Evolutionary conservation across 2,797 vertebrate genomes (phyloP).

Genomic region (Falco naumanni): DNA sequence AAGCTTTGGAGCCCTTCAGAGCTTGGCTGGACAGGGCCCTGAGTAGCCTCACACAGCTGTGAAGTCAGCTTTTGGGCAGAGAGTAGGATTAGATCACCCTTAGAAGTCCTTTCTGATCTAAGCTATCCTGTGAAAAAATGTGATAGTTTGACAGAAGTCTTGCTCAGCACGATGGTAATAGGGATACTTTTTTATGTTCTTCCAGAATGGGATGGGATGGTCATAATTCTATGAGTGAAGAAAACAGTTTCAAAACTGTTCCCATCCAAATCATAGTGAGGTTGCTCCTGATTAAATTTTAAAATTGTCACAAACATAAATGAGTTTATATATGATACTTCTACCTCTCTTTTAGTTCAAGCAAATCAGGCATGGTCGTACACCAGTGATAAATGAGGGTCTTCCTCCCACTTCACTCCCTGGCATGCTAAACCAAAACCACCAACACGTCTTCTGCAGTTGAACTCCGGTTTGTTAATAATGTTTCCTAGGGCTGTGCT

Average conservation of each 20-base stretch:
- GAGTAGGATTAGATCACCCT: background rate
- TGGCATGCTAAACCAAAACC: background rate
- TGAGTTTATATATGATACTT: background rate
- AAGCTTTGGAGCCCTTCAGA: background rate
- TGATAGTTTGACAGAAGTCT: background rate
- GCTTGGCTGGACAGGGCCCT: background rate
- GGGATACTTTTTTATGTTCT: background rate
- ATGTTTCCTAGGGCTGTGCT: background rate
- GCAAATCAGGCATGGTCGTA: background rate
- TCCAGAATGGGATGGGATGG: background rate
- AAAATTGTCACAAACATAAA: background rate
- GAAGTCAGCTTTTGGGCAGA: background rate
- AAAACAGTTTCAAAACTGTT: background rate
- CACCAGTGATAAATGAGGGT: background rate
- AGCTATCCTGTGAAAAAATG: background rate
- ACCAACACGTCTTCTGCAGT: background rate
- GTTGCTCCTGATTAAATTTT: background rate
- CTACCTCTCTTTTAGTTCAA: background rate
- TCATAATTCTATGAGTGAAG: background rate
- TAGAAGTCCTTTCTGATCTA: background rate
- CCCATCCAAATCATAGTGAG: background rate
- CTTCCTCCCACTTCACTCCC: background rate
- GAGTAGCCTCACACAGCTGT: no score
- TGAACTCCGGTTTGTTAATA: background rate
- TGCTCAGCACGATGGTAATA: background rate